These are phyloP conservation scores for Opisthocomus hoazin DNA, from an alignment of 2,113 vertebrate species.

Conservation along the genomic window DNA sequence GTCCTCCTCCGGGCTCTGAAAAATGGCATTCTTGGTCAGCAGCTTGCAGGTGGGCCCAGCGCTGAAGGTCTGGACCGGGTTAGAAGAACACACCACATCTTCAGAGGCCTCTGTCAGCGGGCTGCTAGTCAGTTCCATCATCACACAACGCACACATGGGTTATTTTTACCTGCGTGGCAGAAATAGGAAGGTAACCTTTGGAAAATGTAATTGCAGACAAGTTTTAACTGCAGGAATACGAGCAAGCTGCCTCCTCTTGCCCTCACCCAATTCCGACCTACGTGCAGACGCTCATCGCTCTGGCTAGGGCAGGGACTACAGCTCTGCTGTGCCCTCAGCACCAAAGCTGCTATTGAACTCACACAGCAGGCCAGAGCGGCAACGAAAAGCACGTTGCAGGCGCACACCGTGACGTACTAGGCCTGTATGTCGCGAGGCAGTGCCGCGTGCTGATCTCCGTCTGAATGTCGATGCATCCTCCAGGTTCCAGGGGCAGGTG, in stretches of 20 bases:
- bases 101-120: conserved; percentile 66
- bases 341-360: not conserved
- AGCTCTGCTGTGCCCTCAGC: not conserved
- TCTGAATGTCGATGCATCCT: conserved; percentile 88
- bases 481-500: conserved; percentile 82
- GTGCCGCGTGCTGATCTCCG: conserved; percentile 85
- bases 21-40: conserved; percentile 92
- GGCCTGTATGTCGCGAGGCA: conserved; percentile 92
- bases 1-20: conserved; percentile 79
- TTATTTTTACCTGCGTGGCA: conserved; percentile 79
- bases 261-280: not conserved
- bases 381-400: not conserved
- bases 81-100: conserved; percentile 78
- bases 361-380: not conserved
- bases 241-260: not conserved
- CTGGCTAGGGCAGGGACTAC: not conserved
- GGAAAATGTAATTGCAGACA: not conserved
- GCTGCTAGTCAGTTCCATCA: conserved; percentile 85
- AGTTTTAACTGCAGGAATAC: not conserved
- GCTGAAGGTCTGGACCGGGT: conserved; percentile 85
- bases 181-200: not conserved
- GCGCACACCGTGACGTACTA: conserved; percentile 34
- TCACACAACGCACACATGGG: conserved; percentile 79
- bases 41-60: conserved; percentile 88
- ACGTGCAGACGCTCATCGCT: fast-evolving